Conservation (phyloP, 2,113 vertebrate species). For the Eonycteris spelaea region DNA sequence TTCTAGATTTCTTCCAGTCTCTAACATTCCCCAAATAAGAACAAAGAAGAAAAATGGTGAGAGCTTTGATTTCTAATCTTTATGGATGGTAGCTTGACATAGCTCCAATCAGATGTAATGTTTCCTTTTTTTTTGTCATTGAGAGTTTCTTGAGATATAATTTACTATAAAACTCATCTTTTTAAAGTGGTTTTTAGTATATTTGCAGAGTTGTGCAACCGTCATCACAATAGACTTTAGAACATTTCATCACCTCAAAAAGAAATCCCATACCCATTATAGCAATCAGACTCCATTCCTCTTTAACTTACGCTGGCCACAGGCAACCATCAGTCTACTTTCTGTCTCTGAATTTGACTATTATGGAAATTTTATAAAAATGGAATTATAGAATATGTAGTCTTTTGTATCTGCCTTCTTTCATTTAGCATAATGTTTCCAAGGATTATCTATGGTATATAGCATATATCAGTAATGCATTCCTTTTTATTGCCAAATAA, state of each 20-base stretch:
- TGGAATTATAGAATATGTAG: neutral
- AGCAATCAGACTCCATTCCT: neutral
- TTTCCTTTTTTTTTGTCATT: slow-evolving; percentile 18
- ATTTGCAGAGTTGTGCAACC: neutral
- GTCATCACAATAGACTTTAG: neutral
- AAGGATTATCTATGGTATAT: neutral
- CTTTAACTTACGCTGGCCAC: neutral
- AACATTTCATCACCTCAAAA: neutral
- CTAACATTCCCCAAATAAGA: slow-evolving; percentile 9
- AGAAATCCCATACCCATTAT: neutral
- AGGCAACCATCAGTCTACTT: neutral
- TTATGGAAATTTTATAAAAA: slow-evolving; percentile 23
- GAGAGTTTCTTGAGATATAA: slow-evolving; percentile 5
- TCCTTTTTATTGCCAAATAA: slow-evolving; percentile 5
- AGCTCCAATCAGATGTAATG: neutral
- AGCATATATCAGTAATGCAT: neutral
- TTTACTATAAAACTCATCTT: slow-evolving; percentile 29
- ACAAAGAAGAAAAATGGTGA: slow-evolving; percentile 1
- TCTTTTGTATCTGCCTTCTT: slow-evolving; percentile 15
- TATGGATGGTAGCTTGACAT: neutral
- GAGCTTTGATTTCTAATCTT: slow-evolving; percentile 50
- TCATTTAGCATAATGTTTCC: slow-evolving; percentile 14
- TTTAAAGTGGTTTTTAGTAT: slow-evolving; percentile 19
- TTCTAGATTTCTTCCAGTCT: slow-evolving; percentile 21
- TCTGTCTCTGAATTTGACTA: neutral